phyloP scores from a whole-genome alignment of 2,888 invertebrate species.

The Cecidostiba fungosa region DNA sequence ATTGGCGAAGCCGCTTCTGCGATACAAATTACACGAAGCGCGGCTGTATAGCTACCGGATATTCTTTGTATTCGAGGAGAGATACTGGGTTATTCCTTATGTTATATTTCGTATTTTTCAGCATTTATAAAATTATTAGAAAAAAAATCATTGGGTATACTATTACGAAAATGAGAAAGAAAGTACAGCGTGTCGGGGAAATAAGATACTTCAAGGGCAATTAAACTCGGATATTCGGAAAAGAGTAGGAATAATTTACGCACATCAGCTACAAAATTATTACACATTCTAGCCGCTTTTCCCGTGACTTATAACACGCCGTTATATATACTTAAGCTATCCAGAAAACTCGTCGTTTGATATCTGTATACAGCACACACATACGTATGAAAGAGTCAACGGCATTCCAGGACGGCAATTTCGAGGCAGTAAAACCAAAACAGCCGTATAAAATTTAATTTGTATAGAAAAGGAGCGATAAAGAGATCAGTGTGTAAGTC shows the following conservation, averaged over 20 bases:
- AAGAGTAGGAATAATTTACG: neutral
- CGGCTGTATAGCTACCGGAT: no score
- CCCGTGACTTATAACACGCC: neutral
- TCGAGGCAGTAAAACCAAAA: constrained; percentile 48
- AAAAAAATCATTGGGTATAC: no score
- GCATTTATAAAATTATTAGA: no score
- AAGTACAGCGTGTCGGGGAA: no score
- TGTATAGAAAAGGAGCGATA: constrained; percentile 25
- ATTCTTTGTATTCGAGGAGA: no score
- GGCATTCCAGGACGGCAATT: constrained; percentile 39
- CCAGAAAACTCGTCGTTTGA: constrained; percentile 23
- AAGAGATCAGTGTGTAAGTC: constrained; percentile 22
- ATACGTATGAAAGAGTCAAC: neutral
- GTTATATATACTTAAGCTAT: constrained; percentile 17
- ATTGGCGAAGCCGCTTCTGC: constrained; percentile 76
- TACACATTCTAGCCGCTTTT: neutral
- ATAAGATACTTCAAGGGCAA: neutral
- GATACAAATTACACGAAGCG: constrained; percentile 80
- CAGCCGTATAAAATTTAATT: constrained; percentile 46
- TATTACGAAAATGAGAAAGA: no score
- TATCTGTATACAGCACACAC: neutral
- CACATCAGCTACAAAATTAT: neutral
- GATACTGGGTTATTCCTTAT: no score
- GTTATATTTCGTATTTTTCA: no score
- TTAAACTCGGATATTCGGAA: neutral